A percentile compares a stretch with the other conserved stretches of the same genome.
Evolutionary conservation across 1,140 invertebrate species (phyloP).

Genomic region (Heliconius melpomene): DNA sequence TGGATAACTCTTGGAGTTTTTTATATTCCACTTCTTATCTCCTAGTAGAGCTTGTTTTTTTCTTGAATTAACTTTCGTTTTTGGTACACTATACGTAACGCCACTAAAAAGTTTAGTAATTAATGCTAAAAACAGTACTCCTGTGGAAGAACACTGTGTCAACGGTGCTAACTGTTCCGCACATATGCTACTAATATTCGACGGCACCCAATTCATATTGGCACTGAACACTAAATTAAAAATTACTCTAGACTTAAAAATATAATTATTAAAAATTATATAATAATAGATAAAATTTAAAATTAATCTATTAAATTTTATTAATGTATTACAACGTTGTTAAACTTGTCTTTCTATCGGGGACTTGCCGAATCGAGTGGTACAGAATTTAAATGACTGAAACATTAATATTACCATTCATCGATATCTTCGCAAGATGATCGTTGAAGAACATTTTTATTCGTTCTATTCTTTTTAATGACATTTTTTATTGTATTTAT

Average conservation of each 20-base stretch:
- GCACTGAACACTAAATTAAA: not conserved
- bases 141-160: slow-evolving; percentile 81
- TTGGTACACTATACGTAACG: slow-evolving; percentile 59
- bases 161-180: slow-evolving; percentile 72
- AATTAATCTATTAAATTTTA: slow-evolving; percentile 85
- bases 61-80: slow-evolving; percentile 18
- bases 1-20: slow-evolving; percentile 10
- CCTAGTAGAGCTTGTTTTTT: not conserved
- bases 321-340: slow-evolving; percentile 53
- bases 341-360: not conserved
- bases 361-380: slow-evolving; percentile 84
- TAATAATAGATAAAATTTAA: too few species aligned
- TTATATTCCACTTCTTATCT: not conserved
- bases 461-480: not conserved
- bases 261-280: slow-evolving; percentile 16
- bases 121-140: slow-evolving; percentile 82
- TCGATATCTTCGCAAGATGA: not conserved
- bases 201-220: slow-evolving; percentile 82
- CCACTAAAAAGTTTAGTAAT: slow-evolving; percentile 82
- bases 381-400: slow-evolving; percentile 76
- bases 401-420: slow-evolving; percentile 53
- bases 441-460: not conserved
- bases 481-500: not conserved
- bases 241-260: slow-evolving; percentile 43
- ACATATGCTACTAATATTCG: slow-evolving; percentile 81